Evolutionary conservation across 30 jellyfish, hydroid and myxozoan species (phyloP), one percentile per base, ranked within the genome.

Genomic region (Aurelia aurita): DNA sequence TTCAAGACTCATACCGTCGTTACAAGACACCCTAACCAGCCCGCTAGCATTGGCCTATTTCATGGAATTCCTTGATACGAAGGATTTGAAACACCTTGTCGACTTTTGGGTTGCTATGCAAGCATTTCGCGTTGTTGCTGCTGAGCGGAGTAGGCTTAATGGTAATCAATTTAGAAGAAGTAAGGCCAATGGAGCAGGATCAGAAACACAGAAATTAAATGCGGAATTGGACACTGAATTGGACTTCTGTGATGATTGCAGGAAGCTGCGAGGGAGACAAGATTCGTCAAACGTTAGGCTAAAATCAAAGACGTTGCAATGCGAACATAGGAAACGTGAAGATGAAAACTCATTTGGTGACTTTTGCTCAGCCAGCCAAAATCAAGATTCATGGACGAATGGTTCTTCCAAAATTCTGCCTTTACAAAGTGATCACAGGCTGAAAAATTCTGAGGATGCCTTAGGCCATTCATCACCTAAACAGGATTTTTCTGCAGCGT

Each of bases 101-200:
- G 99, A 94, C 74, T 94, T 94, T 71, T 94, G 97, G 97, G 46
- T 94, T 46, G 97, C 96, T 14, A 98, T 96, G 3, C 94, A 94
- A 69, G 82, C 99, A 10, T 89, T 94, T 29, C 61, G 76, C n/a
- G 88, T 79, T 87, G 95, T 89, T 54, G 80, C 96, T 3, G 72
- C 63, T 19, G 92, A 90, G 25, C 65, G 96, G 25, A 57, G 72
- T 31, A 59, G 68, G 14, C 28, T 92, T 19, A 88, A 87, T 26
- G 69, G 72, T 51, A 45, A 62, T 35, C 72, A 61, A 19, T 18
- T 47, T 7, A 3, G 9, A 20, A 44, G 58, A 4, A 43, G 53
- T 3, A 12, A 47, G 11, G 60, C 59, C 21, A 43, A 13, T n/a
- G 34, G 53, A 1, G 27, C 43, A 21, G 55, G 6, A n/a, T 23